These are phyloP conservation scores for Drosophila rubida DNA, from an alignment of 2,888 invertebrate species.

Conservation along the genomic window DNA sequence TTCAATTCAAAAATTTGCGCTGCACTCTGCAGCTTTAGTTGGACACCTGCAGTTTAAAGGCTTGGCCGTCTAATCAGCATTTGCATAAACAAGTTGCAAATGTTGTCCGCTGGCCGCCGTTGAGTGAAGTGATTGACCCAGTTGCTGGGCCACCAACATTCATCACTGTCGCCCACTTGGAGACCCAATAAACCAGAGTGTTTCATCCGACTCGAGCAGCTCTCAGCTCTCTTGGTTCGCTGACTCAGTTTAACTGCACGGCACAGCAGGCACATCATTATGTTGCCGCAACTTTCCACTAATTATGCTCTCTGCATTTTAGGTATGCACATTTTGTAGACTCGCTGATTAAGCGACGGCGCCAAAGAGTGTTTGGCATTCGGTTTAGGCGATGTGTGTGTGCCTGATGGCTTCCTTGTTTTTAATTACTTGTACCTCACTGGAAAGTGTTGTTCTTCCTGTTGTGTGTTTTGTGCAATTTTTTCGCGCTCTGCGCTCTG, in stretches of 20 bases:
- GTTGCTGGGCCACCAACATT: slow-evolving; percentile 24
- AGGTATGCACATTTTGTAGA: neutral
- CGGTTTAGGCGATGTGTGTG: no score
- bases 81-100: slow-evolving; percentile 16
- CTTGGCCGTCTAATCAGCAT: slow-evolving; percentile 4
- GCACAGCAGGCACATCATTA: slow-evolving; percentile 62
- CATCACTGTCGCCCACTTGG: slow-evolving; percentile 40
- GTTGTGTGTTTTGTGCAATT: neutral
- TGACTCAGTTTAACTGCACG: slow-evolving; percentile 9
- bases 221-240: slow-evolving; percentile 5
- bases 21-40: no score
- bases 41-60: neutral
- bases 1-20: neutral
- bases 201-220: slow-evolving; percentile 8
- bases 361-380: slow-evolving; percentile 7
- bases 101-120: neutral
- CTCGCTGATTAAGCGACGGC: neutral
- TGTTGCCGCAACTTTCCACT: slow-evolving; percentile 55
- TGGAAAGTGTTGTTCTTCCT: slow-evolving; percentile 15
- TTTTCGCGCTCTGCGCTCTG: slow-evolving; percentile 8
- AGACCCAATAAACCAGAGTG: slow-evolving; percentile 40
- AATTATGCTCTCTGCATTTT: slow-evolving; percentile 22
- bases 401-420: slow-evolving; percentile 10
- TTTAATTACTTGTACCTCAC: slow-evolving; percentile 61
- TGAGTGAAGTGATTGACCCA: slow-evolving; percentile 37